Evolutionary conservation across 2,888 invertebrate genomes (phyloP), one percentile per base, ranked within the genome.

Genomic region (Monochamus alternatus): DNA sequence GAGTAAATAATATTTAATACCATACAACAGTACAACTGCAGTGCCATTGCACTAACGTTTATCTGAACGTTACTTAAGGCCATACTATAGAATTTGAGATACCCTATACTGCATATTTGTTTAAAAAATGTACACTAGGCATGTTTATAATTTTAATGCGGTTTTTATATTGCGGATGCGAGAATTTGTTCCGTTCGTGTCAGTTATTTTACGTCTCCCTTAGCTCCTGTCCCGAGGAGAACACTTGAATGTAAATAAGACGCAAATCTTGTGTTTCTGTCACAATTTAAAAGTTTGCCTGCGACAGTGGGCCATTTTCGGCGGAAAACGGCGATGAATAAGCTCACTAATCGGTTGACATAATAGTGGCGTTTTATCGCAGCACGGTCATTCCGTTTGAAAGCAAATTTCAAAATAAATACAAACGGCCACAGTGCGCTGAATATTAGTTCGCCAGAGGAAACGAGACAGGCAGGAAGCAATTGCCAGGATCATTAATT

Each of bases 401-500:
- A 84, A 85, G 85, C 85, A 87, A 87, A 87, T 88, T 88, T 88
- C 85, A 86, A 87, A 87, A 87, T 87, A 88, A 88, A 88, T 88
- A 88, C 85, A 86, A 86, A 85, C 85, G 83, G 85, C 78, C 76
- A 74, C 77, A 80, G 76, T 80, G 81, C 84, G 83, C 82, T 83
- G 85, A 86, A 87, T 88, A 87, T 87, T 86, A 85, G 86, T 85
- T 82, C 80, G 81, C 84, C 81, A 82, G 84, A 85, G 84, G 86
- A 85, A 86, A 83, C 84, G 84, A 84, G 84, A 85, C 85, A 83
- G 86, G 84, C 87, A 87, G 88, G 86, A 87, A 88, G 88, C 87
- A 87, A 88, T 88, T 87, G 87, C 86, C 83, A 85, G 87, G 85
- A 88, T 88, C 88, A 89, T 89, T 89, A 88, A 89, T 89, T 88